phyloP scores from a whole-genome alignment of 2,797 vertebrate species.

The Parotocinclus haroldoi region DNA sequence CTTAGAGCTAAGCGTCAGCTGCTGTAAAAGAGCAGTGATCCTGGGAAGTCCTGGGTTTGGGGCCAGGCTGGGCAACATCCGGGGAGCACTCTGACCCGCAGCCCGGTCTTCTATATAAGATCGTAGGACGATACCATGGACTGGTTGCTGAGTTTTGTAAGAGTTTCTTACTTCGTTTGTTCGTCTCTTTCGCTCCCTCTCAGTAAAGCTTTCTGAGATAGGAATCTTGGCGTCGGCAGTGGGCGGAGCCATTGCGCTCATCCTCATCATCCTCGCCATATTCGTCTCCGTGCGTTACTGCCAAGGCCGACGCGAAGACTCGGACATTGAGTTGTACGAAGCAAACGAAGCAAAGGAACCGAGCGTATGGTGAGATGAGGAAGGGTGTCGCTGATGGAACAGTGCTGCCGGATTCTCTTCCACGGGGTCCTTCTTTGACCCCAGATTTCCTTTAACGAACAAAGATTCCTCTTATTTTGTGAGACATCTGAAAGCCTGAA shows the following conservation, averaged over 20 bases:
- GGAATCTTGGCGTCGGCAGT: constrained; percentile 75
- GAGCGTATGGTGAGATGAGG: constrained; percentile 59
- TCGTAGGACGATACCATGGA: background rate
- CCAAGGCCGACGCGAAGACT: constrained; percentile 45
- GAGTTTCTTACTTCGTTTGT: background rate
- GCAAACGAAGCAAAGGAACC: constrained; percentile 45
- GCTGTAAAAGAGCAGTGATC: too few species aligned
- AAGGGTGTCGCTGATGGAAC: background rate
- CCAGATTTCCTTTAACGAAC: constrained; percentile 7
- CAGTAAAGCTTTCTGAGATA: constrained; percentile 76
- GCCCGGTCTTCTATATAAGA: too few species aligned
- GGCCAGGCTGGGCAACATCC: too few species aligned
- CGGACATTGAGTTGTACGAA: constrained; percentile 32
- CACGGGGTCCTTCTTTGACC: background rate
- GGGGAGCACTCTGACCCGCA: too few species aligned
- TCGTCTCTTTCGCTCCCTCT: constrained; percentile 30
- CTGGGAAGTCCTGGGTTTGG: too few species aligned
- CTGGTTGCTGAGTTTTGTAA: background rate
- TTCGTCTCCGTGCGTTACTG: constrained; percentile 65
- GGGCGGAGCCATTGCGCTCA: constrained; percentile 71
- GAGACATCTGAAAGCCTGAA: background rate
- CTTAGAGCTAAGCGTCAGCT: too few species aligned
- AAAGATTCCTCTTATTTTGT: background rate
- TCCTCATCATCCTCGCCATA: constrained; percentile 72
- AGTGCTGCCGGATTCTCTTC: background rate